phyloP scores from a whole-genome alignment of 2,113 vertebrate genomes.

The Camelus dromedarius region DNA sequence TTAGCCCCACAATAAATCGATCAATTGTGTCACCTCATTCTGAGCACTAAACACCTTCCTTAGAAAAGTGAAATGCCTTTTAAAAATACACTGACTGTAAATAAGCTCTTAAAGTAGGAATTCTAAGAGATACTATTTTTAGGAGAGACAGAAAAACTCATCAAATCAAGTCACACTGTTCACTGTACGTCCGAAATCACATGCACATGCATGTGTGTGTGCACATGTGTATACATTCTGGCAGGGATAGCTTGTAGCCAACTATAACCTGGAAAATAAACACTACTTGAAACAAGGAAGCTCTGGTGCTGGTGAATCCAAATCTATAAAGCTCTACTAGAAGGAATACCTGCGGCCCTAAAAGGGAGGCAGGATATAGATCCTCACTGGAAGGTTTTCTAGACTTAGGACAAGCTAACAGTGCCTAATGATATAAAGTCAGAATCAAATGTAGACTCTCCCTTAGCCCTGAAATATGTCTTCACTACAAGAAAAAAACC shows the following conservation, averaged over 20 bases:
- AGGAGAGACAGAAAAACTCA: neutral
- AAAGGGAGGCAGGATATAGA: neutral
- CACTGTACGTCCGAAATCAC: neutral
- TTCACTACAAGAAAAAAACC: neutral
- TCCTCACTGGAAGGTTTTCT: neutral
- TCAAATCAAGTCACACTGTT: neutral
- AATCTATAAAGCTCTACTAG: neutral
- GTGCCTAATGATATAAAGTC: neutral
- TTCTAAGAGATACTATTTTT: neutral
- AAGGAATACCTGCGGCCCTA: neutral
- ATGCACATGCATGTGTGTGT: neutral
- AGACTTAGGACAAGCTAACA: neutral
- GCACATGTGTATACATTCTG: fast-evolving
- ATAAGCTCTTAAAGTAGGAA: slow-evolving; percentile 5
- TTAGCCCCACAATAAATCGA: slow-evolving; percentile 50
- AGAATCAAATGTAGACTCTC: neutral
- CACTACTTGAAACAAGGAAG: neutral
- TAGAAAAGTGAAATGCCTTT: slow-evolving; percentile 55
- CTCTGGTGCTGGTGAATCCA: neutral
- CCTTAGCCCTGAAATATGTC: slow-evolving; percentile 14
- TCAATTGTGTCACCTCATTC: neutral
- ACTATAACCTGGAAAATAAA: neutral
- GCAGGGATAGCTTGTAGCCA: neutral
- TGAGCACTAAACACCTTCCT: slow-evolving; percentile 33
- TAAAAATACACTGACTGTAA: slow-evolving; percentile 35